Evolutionary conservation across 2,797 vertebrate species (phyloP), one percentile per base, ranked within the genome.

Genomic region (Myotis daubentonii): DNA sequence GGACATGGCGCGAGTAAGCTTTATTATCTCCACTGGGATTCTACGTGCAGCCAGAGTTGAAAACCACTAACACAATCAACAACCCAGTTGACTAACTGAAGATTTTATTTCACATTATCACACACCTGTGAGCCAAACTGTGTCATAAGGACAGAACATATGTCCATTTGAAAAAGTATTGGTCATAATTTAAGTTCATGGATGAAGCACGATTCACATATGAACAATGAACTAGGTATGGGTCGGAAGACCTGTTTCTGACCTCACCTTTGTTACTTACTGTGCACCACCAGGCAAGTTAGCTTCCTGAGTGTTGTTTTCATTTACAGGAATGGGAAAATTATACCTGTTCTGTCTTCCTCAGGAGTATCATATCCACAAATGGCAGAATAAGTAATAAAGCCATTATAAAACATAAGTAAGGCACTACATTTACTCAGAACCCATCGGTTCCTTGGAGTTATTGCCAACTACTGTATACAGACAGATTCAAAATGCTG

Each of bases 241-340:
- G 82, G 51, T 87, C 10, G 11, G 7, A 60, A 76, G 60, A 49
- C 49, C 44, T 68, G 33, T n/a, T 87, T 70, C 16, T 91, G 68
- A 82, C 7, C 4, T 68, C 51, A 76, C 20, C 41, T 81, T 33
- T 33, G 33, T 75, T n/a, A 68, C 19, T 44, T 51, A 60, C 47
- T 51, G 28, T 44, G 75, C 72, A 76, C 38, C 25, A 66, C 19
- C 30, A 65, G 60, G 51, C 60, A 87, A 68, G 19, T 38, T 71
- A 83, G 70, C 8, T 78, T 80, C 84, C 28, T 82, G 17, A 81
- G 28, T 49, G 51, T 33, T 68, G 74, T 57, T 75, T 70, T 81
- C 25, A 82, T 51, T 70, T 82, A 28, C 41, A 87, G 44, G 19
- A 95, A 71, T 53, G 36, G 62, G 75, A 93, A 89, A 93, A 49